phyloP scores from a whole-genome alignment of 2,113 vertebrate genomes.

The Cyprinodon brontotheroides region DNA sequence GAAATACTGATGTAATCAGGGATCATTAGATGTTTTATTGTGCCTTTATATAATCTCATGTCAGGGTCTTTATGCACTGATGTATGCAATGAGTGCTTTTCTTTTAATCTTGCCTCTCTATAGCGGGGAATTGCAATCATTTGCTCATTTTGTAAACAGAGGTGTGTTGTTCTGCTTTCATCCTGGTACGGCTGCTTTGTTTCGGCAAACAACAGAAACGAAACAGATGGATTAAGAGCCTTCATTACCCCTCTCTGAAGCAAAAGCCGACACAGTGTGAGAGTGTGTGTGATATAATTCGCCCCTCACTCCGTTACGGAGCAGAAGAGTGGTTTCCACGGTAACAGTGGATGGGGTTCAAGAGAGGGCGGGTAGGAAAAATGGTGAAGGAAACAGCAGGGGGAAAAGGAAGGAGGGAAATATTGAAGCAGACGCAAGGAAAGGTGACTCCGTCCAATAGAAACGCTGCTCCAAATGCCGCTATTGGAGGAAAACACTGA shows the following conservation, averaged over 20 bases:
- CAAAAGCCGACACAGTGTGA: conserved; percentile 35
- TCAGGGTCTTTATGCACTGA: conserved; percentile 12
- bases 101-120: conserved; percentile 37
- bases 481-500: conserved; percentile 2
- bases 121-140: conserved; percentile 51
- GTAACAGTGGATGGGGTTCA: conserved; percentile 63
- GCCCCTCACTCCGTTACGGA: conserved; percentile 41
- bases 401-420: conserved; percentile 18
- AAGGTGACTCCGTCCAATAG: conserved; percentile 4
- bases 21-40: conserved; percentile 2
- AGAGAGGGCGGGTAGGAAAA: neutral
- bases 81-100: conserved; percentile 14
- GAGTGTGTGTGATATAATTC: conserved; percentile 46
- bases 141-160: conserved; percentile 56
- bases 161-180: conserved; percentile 56
- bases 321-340: conserved; percentile 60
- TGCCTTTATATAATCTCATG: neutral
- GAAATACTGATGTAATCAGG: conserved; percentile 32
- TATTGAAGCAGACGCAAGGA: conserved; percentile 24
- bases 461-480: neutral
- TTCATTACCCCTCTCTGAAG: conserved; percentile 65
- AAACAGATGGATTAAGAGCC: conserved; percentile 72
- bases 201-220: conserved; percentile 47
- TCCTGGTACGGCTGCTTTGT: conserved; percentile 59
- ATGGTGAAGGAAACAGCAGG: conserved; percentile 47